phyloP scores from a whole-genome alignment of 2,797 vertebrate species.

The Spinus pinus region DNA sequence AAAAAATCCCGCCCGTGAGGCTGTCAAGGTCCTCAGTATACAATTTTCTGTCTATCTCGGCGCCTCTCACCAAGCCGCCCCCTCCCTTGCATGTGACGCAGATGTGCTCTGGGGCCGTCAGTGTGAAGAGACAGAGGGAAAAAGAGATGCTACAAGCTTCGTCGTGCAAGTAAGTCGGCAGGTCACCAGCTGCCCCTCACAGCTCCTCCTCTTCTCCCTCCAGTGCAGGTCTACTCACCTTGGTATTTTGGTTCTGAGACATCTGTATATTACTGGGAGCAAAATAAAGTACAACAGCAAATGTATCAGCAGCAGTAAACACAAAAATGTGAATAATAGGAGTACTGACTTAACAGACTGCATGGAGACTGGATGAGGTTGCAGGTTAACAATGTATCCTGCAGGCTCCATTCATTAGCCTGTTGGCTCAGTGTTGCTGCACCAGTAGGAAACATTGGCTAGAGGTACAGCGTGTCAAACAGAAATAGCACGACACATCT shows the following conservation, averaged over 20 bases:
- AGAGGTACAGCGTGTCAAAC: neutral
- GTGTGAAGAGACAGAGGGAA: neutral
- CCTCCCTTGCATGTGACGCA: slow-evolving; percentile 68
- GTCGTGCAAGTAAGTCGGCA: slow-evolving; percentile 55
- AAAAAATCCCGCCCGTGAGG: slow-evolving; percentile 28
- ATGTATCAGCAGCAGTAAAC: slow-evolving; percentile 5
- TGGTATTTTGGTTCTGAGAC: neutral
- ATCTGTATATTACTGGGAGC: neutral
- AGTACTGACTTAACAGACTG: slow-evolving; percentile 31
- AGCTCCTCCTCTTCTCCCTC: neutral
- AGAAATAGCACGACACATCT: slow-evolving; percentile 5
- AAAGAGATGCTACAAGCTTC: slow-evolving; percentile 24
- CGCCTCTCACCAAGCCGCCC: slow-evolving; percentile 13
- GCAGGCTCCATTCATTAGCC: slow-evolving; percentile 49
- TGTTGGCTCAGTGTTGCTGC: slow-evolving; percentile 24
- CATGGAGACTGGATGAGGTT: slow-evolving; percentile 26
- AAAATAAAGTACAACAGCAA: slow-evolving; percentile 14
- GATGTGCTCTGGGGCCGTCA: slow-evolving; percentile 63
- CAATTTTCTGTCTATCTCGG: slow-evolving; percentile 64
- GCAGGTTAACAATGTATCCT: slow-evolving; percentile 66
- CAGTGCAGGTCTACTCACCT: neutral
- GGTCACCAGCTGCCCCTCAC: slow-evolving; percentile 15
- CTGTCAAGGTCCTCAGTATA: slow-evolving; percentile 70
- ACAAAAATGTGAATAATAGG: neutral
- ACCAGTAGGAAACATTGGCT: neutral